Base-by-base conservation (phyloP, 2,888 invertebrate species). In the Pilophorus perplexus region DNA sequence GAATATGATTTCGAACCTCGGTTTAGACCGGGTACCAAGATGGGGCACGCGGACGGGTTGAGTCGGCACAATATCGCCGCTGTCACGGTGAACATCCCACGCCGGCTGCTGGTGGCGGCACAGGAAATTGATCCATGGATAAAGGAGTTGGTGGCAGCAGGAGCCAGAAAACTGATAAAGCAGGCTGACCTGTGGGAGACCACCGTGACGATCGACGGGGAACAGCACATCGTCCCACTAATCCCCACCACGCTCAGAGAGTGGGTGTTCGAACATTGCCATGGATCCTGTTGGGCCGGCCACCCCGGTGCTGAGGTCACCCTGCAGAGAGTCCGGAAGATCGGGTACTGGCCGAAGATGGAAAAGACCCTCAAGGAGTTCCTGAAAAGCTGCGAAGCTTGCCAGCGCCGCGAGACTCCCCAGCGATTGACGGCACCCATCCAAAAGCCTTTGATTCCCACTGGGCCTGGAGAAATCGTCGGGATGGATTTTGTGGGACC, bases 401-500 rank as follows among this genome's bases (percentile, higher is more conserved):
- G 76, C 66, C 75, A 76, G 71, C 70, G 66, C 50, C 74, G 74
- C 55, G 76, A 75, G 70, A 50, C 69, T 14, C 60, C 70, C 1
- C 22, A 69, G 10, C 69, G 72, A 55, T 70, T 67, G n/a, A 70
- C 60, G 23, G 69, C 69, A 52, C 75, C 75, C 3, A 72, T 76
- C 74, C 72, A 73, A 69, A 73, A 74, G 12, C 75, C 74, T 1
- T 72, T 72, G 0, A 74, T 75, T 8, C 68, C 72, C 1, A 59
- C 67, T n/a, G 66, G 67, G 23, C 70, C 73, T 2, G 74, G 75
- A 23, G 72, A 75, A 66, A 68, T 71, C 69, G 65, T 74, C 16
- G 70, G 71, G 16, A 14, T 74, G 10, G 76, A 76, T 48, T 73
- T 76, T 2, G 75, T 76, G 27, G 75, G 74, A 10, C 75, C 75